Evolutionary conservation across 2,113 vertebrate genomes (phyloP).

Genomic region (Osmerus eperlanus): DNA sequence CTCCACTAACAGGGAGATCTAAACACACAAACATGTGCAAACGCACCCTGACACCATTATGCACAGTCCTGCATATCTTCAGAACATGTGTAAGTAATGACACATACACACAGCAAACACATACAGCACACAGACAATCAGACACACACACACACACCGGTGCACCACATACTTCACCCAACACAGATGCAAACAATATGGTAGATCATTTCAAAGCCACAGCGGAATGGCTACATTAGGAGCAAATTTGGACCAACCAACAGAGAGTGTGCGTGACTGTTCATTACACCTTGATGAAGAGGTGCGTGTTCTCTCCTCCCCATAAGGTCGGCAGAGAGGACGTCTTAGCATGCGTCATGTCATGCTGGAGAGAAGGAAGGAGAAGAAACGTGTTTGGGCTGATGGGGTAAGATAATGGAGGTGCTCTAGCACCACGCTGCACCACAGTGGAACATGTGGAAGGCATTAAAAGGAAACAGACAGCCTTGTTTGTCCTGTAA

Average conservation of each 20-base stretch:
- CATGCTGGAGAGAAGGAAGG: too few relatives aligned
- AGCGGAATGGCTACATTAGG: slow-evolving; percentile 43
- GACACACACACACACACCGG: slow-evolving; percentile 27
- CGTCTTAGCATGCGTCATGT: too few relatives aligned
- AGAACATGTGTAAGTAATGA: slow-evolving; percentile 16
- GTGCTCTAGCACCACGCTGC: too few relatives aligned
- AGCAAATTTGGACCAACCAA: slow-evolving; percentile 43
- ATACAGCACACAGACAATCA: slow-evolving; percentile 37
- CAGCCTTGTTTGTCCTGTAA: slow-evolving; percentile 71
- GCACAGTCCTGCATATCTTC: slow-evolving; percentile 13
- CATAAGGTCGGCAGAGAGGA: too few relatives aligned
- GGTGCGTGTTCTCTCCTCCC: too few relatives aligned
- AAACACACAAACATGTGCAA: slow-evolving; percentile 46
- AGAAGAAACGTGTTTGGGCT: too few relatives aligned
- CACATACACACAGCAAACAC: slow-evolving; percentile 3
- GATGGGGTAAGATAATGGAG: neutral
- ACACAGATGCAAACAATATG: slow-evolving; percentile 40
- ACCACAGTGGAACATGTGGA: slow-evolving; percentile 72
- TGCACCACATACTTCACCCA: neutral
- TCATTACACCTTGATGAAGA: slow-evolving; percentile 17
- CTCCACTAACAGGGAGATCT: slow-evolving; percentile 34
- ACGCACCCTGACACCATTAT: slow-evolving; percentile 29
- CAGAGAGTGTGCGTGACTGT: slow-evolving; percentile 28
- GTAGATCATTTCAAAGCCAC: slow-evolving; percentile 26
- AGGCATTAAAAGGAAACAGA: slow-evolving; percentile 71